Base-by-base conservation (phyloP, 64 coral and sea anemone genomes). In the Stichodactyla helianthus region DNA sequence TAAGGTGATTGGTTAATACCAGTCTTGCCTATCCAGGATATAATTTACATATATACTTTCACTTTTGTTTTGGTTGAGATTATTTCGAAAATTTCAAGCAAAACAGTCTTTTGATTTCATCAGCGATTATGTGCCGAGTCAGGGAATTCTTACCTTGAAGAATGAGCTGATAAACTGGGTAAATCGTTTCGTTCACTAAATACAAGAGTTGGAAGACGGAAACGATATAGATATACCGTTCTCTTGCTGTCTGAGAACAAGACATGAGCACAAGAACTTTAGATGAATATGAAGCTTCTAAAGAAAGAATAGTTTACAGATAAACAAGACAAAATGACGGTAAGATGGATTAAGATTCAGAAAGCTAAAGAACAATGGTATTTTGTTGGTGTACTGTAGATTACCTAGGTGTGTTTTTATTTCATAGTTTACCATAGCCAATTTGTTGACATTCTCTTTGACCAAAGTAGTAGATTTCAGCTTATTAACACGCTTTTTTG, bases 11-110 rank as follows among this genome's bases (percentile, higher is more conserved):
- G 68, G 68, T 44, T 3, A 44, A 44, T 44, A 44, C 35, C 35
- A 44, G 35, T 44, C 35, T 44, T 44, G 35, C 35, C 31, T 74
- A 74, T 19, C 25, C 68, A 74, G 68, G 25, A 31, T 35, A 15
- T 74, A 74, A 74, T 74, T 74, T 74, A 25, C 68, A 74, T 74
- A 74, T 74, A 10, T 27, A 13, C 68, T 74, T 74, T 74, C 68
- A 74, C 68, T 35, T 74, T 58, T 74, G 26, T 74, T 74, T 74
- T 27, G 68, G 18, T 15, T 2, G 23, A 12, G 4, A 71, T 23
- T 7, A 10, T 27, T 31, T 31, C 4, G 1, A n/a, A 31, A 28
- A 35, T 26, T 74, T 31, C 25, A 74, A 74, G 68, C 25, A 13
- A 11, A 27, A 27, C 68, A 65, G 19, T 74, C 12, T 0, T 12